Evolutionary conservation across 23 tunicate species (phyloP), one percentile per base, ranked within the genome.

Genomic region (Halocynthia roretzi): DNA sequence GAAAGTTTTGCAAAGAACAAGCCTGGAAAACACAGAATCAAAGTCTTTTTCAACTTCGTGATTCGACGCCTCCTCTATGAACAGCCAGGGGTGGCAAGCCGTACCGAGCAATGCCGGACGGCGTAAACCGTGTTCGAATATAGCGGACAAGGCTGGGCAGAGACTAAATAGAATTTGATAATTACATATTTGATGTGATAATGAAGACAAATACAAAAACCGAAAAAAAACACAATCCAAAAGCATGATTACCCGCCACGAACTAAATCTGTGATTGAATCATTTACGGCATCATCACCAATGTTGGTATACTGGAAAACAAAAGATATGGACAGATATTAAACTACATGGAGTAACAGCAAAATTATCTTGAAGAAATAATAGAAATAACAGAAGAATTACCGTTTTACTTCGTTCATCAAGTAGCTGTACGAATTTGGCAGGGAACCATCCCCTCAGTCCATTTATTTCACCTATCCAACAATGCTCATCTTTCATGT

Each of bases 401-500:
- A 81, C 85, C 50, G 80, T 83, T 77, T 90, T 90, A 70, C 97
- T 90, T 84, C 97, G 64, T 81, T 90, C 97, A 80, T 90, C 97
- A n/a, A 90, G 56, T 10, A 90, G 53, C 50, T 90, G 82, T 20
- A 90, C 97, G 85, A 84, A 90, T 62, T 90, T 90, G 20, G 97
- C 90, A 49, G 97, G 97, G 77, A 90, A 90, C 97, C 97, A 90
- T 7, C 97, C 97, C 62, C 77, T 83, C 50, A 77, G 75, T 7
- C 90, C 97, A 67, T 90, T 85, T 71, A 80, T 31, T 76, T 90
- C 90, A 62, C 97, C 97, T 62, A 81, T 72, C 97, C 97, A 90
- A 62, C 97, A 90, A 71, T 90, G 97, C 56, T 90, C 97, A 81
- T 90, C 97, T 71, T 67, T 90, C 97, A 84, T 90, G 54, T 77